phyloP scores from a whole-genome alignment of 1,140 invertebrate species.

The Rhizoglyphus robini region DNA sequence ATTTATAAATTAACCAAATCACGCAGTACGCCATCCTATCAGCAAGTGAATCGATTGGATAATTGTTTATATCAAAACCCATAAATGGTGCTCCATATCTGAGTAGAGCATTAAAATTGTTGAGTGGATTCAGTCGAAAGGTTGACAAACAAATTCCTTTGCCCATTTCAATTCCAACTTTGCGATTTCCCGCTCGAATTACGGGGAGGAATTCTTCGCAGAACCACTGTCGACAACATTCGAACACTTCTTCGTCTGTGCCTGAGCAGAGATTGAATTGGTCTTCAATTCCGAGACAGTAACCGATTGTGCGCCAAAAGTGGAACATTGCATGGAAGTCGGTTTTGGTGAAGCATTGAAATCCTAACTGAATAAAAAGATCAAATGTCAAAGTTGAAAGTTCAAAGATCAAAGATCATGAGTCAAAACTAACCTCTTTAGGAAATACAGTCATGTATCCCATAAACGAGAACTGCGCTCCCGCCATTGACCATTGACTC shows the following conservation, averaged over 20 bases:
- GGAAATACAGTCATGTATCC: slow-evolving; percentile 30
- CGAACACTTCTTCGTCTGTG: slow-evolving; percentile 30
- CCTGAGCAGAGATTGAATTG: slow-evolving; percentile 47
- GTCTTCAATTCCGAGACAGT: slow-evolving; percentile 66
- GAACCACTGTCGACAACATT: slow-evolving; percentile 8
- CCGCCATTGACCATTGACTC: slow-evolving; percentile 11
- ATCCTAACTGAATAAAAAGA: background rate
- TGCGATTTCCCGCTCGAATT: background rate
- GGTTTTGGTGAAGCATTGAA: slow-evolving; percentile 33
- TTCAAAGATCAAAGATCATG: too few relatives aligned
- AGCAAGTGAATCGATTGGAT: background rate
- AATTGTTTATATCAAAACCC: background rate
- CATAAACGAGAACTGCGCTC: slow-evolving; percentile 30
- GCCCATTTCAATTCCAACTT: slow-evolving; percentile 13
- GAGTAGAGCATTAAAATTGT: slow-evolving; percentile 4
- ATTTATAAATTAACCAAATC: background rate
- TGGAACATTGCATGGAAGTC: slow-evolving; percentile 59
- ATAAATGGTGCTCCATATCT: slow-evolving; percentile 7
- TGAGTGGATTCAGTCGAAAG: background rate
- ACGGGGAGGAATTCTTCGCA: slow-evolving; percentile 12
- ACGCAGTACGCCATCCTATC: background rate
- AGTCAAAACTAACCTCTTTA: slow-evolving; percentile 13
- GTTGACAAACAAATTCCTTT: slow-evolving; percentile 14
- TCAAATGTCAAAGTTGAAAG: too few relatives aligned
- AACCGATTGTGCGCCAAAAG: slow-evolving; percentile 66